phyloP scores from a whole-genome alignment of 2,888 invertebrate genomes.

The Ashinkailepas kermadecensis region DNA sequence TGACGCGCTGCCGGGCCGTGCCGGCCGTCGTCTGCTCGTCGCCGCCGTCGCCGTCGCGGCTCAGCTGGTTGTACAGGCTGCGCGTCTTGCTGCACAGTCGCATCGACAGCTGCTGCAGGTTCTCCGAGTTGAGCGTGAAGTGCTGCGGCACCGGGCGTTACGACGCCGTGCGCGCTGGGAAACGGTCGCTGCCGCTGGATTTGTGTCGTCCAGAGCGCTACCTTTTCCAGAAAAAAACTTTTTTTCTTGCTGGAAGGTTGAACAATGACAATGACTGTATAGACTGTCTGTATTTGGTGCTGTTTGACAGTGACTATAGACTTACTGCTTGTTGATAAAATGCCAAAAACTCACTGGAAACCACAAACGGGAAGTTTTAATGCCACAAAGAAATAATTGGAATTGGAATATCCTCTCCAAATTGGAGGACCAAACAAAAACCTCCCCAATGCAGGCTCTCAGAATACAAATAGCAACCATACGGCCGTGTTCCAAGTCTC shows the following conservation, averaged over 20 bases:
- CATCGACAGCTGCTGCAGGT: constrained; percentile 78
- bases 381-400: no score
- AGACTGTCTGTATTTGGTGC: neutral
- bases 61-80: constrained; percentile 58
- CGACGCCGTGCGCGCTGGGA: neutral
- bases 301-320: neutral
- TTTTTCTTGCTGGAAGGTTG: neutral
- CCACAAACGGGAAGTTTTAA: neutral
- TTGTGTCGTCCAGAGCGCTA: neutral
- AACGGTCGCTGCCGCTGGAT: neutral
- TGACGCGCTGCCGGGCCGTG: constrained; percentile 43
- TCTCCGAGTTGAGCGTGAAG: constrained; percentile 83
- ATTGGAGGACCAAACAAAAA: no score
- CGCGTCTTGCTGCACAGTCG: constrained; percentile 75
- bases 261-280: neutral
- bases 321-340: neutral
- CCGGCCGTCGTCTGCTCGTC: constrained; percentile 17
- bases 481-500: no score
- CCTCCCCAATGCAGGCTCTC: no score
- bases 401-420: no score
- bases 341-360: neutral
- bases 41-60: neutral
- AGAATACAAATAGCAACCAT: no score
- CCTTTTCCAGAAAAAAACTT: neutral
- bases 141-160: constrained; percentile 55